These are phyloP conservation scores for Girardinus metallicus DNA, from an alignment of 2,797 vertebrate species.

Conservation along the genomic window DNA sequence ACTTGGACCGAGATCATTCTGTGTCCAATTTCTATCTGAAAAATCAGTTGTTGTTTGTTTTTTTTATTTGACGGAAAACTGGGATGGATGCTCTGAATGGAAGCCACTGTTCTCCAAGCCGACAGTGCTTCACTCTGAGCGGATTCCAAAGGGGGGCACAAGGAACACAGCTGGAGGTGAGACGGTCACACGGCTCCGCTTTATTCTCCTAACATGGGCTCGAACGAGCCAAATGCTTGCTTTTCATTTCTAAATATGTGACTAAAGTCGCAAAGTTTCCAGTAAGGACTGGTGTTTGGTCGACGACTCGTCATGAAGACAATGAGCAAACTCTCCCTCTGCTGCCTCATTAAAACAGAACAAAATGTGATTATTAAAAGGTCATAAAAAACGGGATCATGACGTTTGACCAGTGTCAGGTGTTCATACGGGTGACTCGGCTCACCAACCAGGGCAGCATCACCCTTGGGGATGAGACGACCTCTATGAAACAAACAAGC, in stretches of 20 bases:
- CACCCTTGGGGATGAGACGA: too few species aligned
- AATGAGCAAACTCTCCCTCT: background rate
- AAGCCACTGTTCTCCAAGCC: constrained; percentile 43
- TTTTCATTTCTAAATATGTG: background rate
- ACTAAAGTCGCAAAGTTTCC: background rate
- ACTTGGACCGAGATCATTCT: constrained; percentile 36
- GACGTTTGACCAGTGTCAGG: background rate
- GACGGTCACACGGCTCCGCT: constrained; percentile 32
- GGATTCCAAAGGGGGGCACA: constrained; percentile 32
- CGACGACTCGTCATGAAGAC: too few species aligned
- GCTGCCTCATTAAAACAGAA: background rate
- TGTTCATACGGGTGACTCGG: background rate
- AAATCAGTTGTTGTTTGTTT: too few species aligned
- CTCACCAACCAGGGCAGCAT: too few species aligned
- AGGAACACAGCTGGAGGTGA: constrained; percentile 50
- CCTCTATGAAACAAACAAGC: background rate
- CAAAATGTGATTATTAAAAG: background rate
- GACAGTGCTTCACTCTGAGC: constrained; percentile 42
- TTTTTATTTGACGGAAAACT: constrained; percentile 8
- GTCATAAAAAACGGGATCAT: background rate
- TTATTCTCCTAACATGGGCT: constrained; percentile 33
- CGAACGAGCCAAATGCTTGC: constrained; percentile 1
- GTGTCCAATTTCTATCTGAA: constrained; percentile 47
- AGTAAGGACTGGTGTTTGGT: background rate
- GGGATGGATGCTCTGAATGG: constrained; percentile 39